These are phyloP conservation scores for Prionailurus viverrinus DNA, from an alignment of 2,113 vertebrate genomes.

Conservation along the genomic window DNA sequence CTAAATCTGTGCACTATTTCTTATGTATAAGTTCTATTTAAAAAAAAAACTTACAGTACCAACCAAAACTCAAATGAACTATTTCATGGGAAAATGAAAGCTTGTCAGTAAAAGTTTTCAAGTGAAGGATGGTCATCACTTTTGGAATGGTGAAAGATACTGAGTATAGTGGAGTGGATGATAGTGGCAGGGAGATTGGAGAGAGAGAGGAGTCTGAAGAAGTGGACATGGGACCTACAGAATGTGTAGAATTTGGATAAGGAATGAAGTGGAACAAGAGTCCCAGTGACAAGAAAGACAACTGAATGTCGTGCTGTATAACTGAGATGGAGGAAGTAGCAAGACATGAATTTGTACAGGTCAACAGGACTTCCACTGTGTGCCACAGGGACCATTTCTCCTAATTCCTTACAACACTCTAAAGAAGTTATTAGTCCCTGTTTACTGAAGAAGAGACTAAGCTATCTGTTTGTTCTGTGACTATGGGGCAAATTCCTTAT, in stretches of 20 bases:
- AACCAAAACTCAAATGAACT: slow-evolving; percentile 29
- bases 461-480: neutral
- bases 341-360: neutral
- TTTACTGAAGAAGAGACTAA: slow-evolving; percentile 1
- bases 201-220: neutral
- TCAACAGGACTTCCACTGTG: neutral
- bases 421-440: neutral
- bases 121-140: neutral
- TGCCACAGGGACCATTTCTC: neutral
- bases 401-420: neutral
- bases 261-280: neutral
- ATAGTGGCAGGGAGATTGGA: neutral
- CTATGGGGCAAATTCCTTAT: neutral
- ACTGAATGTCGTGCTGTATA: neutral
- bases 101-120: slow-evolving; percentile 7
- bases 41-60: neutral
- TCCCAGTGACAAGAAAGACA: neutral
- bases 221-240: neutral
- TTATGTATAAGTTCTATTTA: neutral
- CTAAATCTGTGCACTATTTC: slow-evolving; percentile 11
- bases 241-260: neutral
- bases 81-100: neutral
- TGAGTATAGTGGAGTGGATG: neutral
- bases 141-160: neutral
- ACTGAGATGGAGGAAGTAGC: neutral